phyloP scores from a whole-genome alignment of 2,113 vertebrate genomes.

The Pygoscelis antarcticus region DNA sequence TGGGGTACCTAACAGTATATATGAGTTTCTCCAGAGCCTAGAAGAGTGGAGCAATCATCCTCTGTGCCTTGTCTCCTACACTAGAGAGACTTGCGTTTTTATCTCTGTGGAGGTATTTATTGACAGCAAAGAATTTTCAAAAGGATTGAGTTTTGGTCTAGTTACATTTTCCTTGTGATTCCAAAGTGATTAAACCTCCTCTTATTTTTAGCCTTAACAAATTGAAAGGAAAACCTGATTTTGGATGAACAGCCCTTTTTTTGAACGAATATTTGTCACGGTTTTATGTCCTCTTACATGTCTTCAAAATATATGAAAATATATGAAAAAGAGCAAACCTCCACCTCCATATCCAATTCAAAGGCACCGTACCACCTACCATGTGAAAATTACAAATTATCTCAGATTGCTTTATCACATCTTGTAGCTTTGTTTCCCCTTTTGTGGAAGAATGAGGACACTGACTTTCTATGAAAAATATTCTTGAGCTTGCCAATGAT shows the following conservation, averaged over 20 bases:
- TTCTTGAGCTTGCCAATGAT: not conserved
- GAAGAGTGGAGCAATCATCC: not conserved
- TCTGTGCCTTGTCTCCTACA: not conserved
- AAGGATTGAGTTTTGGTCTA: not conserved
- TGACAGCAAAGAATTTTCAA: not conserved
- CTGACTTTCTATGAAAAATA: not conserved
- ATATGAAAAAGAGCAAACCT: not conserved
- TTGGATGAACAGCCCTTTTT: not conserved
- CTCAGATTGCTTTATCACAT: not conserved
- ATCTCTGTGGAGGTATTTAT: not conserved
- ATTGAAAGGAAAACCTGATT: not conserved
- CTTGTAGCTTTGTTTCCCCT: not conserved
- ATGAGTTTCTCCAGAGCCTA: not conserved
- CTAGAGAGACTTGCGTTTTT: not conserved
- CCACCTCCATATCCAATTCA: not conserved
- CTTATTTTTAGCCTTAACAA: not conserved
- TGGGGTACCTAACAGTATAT: not conserved
- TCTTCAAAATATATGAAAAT: not conserved
- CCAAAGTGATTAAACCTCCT: not conserved
- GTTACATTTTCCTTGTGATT: not conserved
- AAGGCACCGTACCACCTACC: not conserved
- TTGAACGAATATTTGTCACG: not conserved
- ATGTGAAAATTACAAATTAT: not conserved
- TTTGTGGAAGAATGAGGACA: not conserved
- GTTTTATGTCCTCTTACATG: not conserved